Percentiles rank a stretch among this genome's conserved stretches.
Evolutionary conservation across 2,888 invertebrate genomes (phyloP).

Genomic region (Fissipunctia ypsillon): DNA sequence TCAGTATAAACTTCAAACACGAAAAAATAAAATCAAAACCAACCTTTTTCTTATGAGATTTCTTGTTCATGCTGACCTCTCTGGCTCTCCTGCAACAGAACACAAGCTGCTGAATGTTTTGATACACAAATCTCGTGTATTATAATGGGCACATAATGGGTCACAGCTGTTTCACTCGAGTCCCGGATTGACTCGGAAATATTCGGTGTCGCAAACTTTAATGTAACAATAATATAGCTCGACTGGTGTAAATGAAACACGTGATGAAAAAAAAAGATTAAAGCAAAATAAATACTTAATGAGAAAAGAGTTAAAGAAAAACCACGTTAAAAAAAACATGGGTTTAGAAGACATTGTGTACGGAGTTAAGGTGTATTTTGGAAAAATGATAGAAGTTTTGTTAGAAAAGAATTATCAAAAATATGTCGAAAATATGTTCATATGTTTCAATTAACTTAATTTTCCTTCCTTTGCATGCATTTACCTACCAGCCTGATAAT

Average conservation of each 20-base stretch:
- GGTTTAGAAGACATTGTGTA: too few species aligned
- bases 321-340: not conserved
- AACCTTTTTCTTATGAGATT: conserved; percentile 88
- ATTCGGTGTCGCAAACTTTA: conserved; percentile 48
- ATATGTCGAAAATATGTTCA: not conserved
- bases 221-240: conserved; percentile 40
- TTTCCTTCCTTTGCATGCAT: not conserved
- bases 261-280: not conserved
- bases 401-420: not conserved
- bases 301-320: too few species aligned
- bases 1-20: not conserved
- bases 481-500: not conserved
- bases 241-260: conserved; percentile 18
- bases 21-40: conserved; percentile 51
- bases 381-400: not conserved
- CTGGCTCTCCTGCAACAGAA: conserved; percentile 79
- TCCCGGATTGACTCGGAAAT: conserved; percentile 27
- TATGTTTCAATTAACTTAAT: not conserved
- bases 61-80: conserved; percentile 82
- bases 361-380: not conserved
- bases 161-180: conserved; percentile 59
- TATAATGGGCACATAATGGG: conserved; percentile 38
- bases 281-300: not conserved
- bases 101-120: conserved; percentile 48
- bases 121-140: conserved; percentile 51